Percentiles rank a stretch among this genome's conserved stretches.
Evolutionary conservation across 2,113 vertebrate species (phyloP).

Genomic region (Neolamprologus modestus): DNA sequence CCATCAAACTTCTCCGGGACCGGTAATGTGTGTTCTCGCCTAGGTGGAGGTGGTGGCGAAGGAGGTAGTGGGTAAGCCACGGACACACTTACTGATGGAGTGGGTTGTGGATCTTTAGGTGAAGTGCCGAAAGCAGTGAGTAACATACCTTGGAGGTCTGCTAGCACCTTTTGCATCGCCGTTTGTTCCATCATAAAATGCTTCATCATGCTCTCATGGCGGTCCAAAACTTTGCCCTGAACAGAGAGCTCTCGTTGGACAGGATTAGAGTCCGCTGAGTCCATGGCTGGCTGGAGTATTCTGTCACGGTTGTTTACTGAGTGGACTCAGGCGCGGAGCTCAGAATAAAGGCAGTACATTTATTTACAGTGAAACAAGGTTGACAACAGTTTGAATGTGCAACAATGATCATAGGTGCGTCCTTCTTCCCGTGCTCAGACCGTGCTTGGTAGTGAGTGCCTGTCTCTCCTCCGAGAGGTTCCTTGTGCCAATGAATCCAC

Average conservation of each 20-base stretch:
- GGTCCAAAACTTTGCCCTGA: background rate
- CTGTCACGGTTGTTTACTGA: background rate
- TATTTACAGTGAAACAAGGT: too few relatives aligned
- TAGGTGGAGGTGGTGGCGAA: background rate
- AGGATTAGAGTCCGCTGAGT: background rate
- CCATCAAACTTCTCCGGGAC: too few relatives aligned
- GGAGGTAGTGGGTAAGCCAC: background rate
- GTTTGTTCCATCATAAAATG: background rate
- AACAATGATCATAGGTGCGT: rapidly evolving
- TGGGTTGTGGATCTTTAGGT: background rate
- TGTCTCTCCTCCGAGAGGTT: rapidly evolving
- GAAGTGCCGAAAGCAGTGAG: background rate
- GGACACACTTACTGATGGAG: background rate
- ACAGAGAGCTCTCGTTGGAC: background rate
- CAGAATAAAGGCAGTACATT: background rate
- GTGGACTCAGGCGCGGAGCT: background rate
- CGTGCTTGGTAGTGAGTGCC: too few relatives aligned
- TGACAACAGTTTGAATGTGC: too few relatives aligned
- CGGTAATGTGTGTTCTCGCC: too few relatives aligned
- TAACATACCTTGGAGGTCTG: background rate
- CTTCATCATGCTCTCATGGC: background rate
- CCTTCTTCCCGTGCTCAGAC: too few relatives aligned
- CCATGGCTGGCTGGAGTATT: background rate
- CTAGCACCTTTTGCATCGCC: rapidly evolving
- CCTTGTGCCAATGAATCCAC: background rate